Base-by-base conservation (phyloP, 2,888 invertebrate genomes). In the Panzeria rudis region DNA sequence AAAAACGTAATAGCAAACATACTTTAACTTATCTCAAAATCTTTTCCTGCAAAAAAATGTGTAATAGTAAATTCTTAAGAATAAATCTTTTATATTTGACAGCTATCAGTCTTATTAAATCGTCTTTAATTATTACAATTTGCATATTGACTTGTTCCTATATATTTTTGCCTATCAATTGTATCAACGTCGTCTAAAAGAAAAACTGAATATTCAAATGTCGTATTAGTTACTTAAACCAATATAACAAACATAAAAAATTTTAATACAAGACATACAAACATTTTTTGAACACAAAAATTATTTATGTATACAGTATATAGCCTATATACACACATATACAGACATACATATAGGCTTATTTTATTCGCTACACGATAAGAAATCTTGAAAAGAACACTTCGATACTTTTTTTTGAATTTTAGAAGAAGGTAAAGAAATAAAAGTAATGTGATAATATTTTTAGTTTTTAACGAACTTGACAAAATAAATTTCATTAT, bases 401-500 rank as follows among this genome's bases (percentile, higher is more conserved):
- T n/a, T 52, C 7, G 23, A 11, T 1, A 4, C 6, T 11, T 11
- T 41, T 15, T 41, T 41, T 9, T 4, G 3, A 17, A 35, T 2
- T 29, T 7, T 20, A 47, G 20, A n/a, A 23, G 20, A 9, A 32
- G 41, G 35, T 5, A 35, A 9, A 5, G 50, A 38, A 56, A 0
- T 20, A 20, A 61, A 29, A 52, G 29, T 17, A 29, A 29, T 15
- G 17, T 56, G 38, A 68, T 35, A 68, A 72, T 25, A 29, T 68
- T 72, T 32, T 41, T 41, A 68, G 54, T 72, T 41, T 66, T 66
- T 17, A 25, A 68, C 44, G n/a, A 83, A 47, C 61, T 61, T 50
- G 50, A 61, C 50, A 77, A 83, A 83, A 62, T 23, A 56, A 77
- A 69, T 79, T 84, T 71, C n/a, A 29, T 64, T 50, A 62, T 64